Conservation (phyloP, 2,888 invertebrate species). For the Hesperia comma region DNA sequence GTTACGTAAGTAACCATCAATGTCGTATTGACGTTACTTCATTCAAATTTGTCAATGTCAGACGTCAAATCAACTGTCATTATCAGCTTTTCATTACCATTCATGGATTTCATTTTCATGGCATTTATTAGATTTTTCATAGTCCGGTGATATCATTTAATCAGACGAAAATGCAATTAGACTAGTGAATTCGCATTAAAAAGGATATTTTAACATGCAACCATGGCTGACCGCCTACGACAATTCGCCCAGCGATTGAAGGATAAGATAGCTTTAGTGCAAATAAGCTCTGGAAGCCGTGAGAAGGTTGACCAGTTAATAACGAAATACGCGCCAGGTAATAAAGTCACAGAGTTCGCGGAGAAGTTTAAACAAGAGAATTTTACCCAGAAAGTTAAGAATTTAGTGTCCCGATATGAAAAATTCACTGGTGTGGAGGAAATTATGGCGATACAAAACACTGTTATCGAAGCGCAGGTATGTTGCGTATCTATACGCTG, state of each 20-base stretch:
- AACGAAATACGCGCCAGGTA: constrained; percentile 67
- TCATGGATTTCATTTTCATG: background rate
- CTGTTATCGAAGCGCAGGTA: constrained; percentile 88
- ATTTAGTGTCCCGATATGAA: constrained; percentile 86
- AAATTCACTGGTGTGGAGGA: constrained; percentile 90
- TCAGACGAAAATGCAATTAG: constrained; percentile 45
- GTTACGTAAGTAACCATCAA: background rate
- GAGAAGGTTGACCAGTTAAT: constrained; percentile 72
- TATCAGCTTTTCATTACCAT: constrained; percentile 6
- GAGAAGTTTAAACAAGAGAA: constrained; percentile 69
- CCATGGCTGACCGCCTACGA: constrained; percentile 74
- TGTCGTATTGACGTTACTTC: too few species aligned
- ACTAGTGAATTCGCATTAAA: constrained; percentile 47
- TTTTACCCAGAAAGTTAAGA: constrained; percentile 65
- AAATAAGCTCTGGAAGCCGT: constrained; percentile 55
- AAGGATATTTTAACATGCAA: constrained; percentile 59
- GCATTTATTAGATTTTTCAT: background rate
- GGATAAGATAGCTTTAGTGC: constrained; percentile 65
- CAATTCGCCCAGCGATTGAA: constrained; percentile 68
- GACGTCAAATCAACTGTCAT: constrained; percentile 9
- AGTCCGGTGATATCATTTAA: constrained; percentile 48
- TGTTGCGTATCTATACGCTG: background rate
- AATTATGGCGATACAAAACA: constrained; percentile 89
- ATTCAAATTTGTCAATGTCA: background rate
- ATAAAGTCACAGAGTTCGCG: constrained; percentile 66